Percentiles rank a stretch among this genome's conserved stretches.
Conservation (phyloP, 2,797 vertebrate species). For the Centroberyx gerrardi region DNA sequence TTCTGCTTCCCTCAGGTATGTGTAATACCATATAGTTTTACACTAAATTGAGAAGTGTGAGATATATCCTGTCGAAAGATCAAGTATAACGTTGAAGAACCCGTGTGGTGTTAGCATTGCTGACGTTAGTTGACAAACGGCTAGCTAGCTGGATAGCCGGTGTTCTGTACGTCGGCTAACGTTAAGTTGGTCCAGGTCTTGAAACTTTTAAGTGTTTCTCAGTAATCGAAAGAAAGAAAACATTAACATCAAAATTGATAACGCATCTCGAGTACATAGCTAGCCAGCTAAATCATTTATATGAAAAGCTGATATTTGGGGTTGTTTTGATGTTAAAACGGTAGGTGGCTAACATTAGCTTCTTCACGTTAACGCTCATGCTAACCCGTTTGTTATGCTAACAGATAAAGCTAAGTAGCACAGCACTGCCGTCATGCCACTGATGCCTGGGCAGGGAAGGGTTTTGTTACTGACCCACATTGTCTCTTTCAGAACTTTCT, state of each 20-base stretch:
- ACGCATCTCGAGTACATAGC: too few relatives aligned
- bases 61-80: neutral
- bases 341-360: too few relatives aligned
- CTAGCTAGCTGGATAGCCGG: slow-evolving; percentile 56
- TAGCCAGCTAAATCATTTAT: neutral
- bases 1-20: slow-evolving; percentile 61
- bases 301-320: neutral
- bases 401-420: slow-evolving; percentile 27
- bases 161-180: slow-evolving; percentile 29
- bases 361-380: slow-evolving; percentile 4
- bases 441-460: neutral
- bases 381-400: slow-evolving; percentile 59
- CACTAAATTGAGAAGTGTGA: neutral
- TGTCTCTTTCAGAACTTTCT: neutral
- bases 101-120: slow-evolving; percentile 53
- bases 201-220: slow-evolving; percentile 30
- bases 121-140: slow-evolving; percentile 30
- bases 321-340: slow-evolving; percentile 13
- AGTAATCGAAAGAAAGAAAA: neutral
- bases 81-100: neutral
- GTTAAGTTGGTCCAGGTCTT: slow-evolving; percentile 49
- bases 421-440: slow-evolving; percentile 6
- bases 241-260: neutral
- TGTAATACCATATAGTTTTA: neutral
- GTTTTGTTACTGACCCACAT: neutral